Percentiles rank a stretch among this genome's conserved stretches.
Evolutionary conservation across 1,140 invertebrate genomes (phyloP).

Genomic region (Glomeris maerens): DNA sequence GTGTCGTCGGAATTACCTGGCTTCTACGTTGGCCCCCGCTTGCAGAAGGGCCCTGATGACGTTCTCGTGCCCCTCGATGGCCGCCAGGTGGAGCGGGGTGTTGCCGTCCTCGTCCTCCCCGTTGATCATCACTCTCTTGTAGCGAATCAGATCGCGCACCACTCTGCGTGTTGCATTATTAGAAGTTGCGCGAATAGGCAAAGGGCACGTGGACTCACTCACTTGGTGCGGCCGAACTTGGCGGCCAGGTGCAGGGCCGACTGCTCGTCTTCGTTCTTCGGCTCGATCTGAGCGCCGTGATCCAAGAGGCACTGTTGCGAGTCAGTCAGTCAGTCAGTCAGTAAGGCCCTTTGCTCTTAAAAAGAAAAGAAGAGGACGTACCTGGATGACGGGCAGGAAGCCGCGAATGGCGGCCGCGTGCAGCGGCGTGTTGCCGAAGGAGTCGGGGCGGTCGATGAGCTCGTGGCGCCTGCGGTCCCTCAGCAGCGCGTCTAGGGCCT

Average conservation of each 20-base stretch:
- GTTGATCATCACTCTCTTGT: constrained; percentile 29
- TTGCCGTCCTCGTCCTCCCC: constrained; percentile 29
- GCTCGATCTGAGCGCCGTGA: constrained; percentile 28
- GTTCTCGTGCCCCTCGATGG: constrained; percentile 29
- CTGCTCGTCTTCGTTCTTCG: constrained; percentile 38
- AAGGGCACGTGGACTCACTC: too few relatives aligned
- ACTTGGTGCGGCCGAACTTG: constrained; percentile 33
- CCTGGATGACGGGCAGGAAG: constrained; percentile 27
- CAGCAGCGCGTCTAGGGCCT: constrained; percentile 26
- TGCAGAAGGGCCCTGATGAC: constrained; percentile 29
- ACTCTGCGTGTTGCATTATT: too few relatives aligned
- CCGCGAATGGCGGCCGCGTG: constrained; percentile 34
- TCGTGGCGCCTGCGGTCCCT: constrained; percentile 20
- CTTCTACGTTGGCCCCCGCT: constrained; percentile 33
- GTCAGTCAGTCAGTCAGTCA: too few relatives aligned
- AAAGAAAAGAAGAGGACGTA: constrained; percentile 15
- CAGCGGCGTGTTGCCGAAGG: constrained; percentile 32
- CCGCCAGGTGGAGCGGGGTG: constrained; percentile 35
- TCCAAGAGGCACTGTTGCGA: constrained; percentile 29
- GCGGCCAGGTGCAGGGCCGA: constrained; percentile 37
- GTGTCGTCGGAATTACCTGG: constrained; percentile 25
- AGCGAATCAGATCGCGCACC: constrained; percentile 28
- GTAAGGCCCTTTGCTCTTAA: too few relatives aligned
- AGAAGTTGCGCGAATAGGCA: too few relatives aligned
- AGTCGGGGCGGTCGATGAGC: constrained; percentile 31